These are phyloP conservation scores for Bombus terrestris DNA, from an alignment of 1,140 invertebrate species.

Conservation along the genomic window DNA sequence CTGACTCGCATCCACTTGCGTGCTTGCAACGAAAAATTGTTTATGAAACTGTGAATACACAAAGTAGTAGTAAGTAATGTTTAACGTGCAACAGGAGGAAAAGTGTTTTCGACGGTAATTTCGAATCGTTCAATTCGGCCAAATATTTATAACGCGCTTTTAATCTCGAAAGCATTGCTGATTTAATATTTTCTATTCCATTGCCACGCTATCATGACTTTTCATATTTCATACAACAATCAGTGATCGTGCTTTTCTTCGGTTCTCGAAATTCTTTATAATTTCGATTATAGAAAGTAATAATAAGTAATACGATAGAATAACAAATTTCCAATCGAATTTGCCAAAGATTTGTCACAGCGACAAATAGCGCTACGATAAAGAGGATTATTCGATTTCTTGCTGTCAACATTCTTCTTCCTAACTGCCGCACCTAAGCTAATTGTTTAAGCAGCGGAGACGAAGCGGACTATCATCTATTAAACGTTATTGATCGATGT, in stretches of 20 bases:
- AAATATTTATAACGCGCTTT: no score
- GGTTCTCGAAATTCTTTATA: neutral
- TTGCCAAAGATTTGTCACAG: neutral
- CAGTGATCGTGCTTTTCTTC: no score
- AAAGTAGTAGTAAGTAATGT: constrained; percentile 8
- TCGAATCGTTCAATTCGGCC: neutral
- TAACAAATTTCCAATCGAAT: neutral
- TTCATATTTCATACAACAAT: no score
- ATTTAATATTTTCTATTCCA: no score
- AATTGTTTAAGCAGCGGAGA: constrained; percentile 8
- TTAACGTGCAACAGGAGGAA: neutral
- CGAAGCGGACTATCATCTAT: constrained; percentile 10
- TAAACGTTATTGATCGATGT: constrained; percentile 43
- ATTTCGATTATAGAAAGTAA: neutral
- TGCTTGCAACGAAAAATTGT: constrained; percentile 9
- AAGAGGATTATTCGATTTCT: neutral
- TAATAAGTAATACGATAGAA: neutral
- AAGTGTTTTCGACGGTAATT: neutral
- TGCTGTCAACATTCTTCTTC: neutral
- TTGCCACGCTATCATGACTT: no score
- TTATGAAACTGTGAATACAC: constrained; percentile 20
- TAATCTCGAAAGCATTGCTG: no score
- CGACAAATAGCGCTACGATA: neutral
- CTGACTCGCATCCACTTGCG: neutral
- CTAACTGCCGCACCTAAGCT: neutral